These are phyloP conservation scores for Crax fasciolata DNA, from an alignment of 2,797 vertebrate species.

Conservation along the genomic window DNA sequence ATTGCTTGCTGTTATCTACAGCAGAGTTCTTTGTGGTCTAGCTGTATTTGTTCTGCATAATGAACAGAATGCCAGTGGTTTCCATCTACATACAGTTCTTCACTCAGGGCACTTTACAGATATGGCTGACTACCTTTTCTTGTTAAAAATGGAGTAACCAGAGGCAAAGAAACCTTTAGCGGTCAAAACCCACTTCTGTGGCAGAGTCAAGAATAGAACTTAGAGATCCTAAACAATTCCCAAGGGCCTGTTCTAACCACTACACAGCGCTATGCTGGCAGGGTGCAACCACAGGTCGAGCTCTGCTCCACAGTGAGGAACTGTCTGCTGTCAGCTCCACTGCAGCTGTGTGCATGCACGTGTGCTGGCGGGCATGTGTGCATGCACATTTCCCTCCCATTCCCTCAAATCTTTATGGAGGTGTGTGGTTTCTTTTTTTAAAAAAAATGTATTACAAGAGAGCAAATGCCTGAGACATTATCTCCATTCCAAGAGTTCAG, in stretches of 20 bases:
- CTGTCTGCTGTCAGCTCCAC: not conserved
- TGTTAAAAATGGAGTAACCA: slow-evolving; percentile 59
- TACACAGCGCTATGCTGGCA: not conserved
- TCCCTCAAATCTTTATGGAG: not conserved
- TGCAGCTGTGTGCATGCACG: fast-evolving
- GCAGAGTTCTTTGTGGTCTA: slow-evolving; percentile 61
- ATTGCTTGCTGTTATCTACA: slow-evolving; percentile 58
- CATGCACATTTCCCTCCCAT: not conserved
- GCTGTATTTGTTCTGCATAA: slow-evolving; percentile 71
- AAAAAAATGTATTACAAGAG: slow-evolving; percentile 11
- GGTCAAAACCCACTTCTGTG: slow-evolving; percentile 62
- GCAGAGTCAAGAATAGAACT: slow-evolving; percentile 60
- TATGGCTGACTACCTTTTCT: slow-evolving; percentile 16
- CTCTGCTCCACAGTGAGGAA: not conserved
- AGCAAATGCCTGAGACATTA: slow-evolving; percentile 64
- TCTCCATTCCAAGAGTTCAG: slow-evolving; percentile 67
- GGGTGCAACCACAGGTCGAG: slow-evolving; percentile 46
- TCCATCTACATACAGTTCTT: slow-evolving; percentile 50
- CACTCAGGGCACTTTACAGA: slow-evolving; percentile 42
- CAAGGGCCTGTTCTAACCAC: slow-evolving; percentile 58
- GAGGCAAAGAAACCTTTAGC: slow-evolving; percentile 66
- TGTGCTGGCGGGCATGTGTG: not conserved
- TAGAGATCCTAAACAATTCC: slow-evolving; percentile 41
- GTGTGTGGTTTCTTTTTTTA: not conserved
- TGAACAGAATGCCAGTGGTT: slow-evolving; percentile 72